Percentiles rank a stretch among this genome's conserved stretches.
Evolutionary conservation across 2,797 vertebrate species (phyloP).

Genomic region (Odontamblyopus rebecca): DNA sequence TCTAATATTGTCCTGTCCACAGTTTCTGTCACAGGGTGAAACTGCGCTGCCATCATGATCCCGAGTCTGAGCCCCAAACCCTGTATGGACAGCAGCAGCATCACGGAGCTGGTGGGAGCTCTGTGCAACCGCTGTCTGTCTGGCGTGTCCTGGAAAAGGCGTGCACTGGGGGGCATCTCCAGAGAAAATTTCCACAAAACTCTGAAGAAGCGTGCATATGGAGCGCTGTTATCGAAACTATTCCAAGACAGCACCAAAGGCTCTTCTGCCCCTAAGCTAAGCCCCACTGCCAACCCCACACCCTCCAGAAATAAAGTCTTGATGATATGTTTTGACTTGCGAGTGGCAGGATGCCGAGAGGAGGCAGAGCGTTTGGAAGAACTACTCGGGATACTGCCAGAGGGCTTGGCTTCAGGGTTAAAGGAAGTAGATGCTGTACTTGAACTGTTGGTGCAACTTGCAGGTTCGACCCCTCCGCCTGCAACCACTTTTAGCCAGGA

Average conservation of each 20-base stretch:
- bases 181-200: constrained; percentile 76
- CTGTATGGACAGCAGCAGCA: constrained; percentile 73
- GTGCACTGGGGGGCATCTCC: constrained; percentile 72
- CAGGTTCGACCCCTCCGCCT: constrained; percentile 85
- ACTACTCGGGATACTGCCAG: constrained; percentile 79
- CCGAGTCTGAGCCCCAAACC: constrained; percentile 22
- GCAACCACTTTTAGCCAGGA: constrained; percentile 72
- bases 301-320: constrained; percentile 89
- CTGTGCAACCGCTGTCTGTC: constrained; percentile 87
- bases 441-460: constrained; percentile 88
- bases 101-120: constrained; percentile 85
- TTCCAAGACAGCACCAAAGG: constrained; percentile 82
- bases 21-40: constrained; percentile 28
- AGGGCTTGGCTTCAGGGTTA: constrained; percentile 61
- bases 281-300: constrained; percentile 54
- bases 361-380: constrained; percentile 90
- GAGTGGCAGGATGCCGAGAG: constrained; percentile 82
- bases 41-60: constrained; percentile 51
- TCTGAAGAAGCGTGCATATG: constrained; percentile 84
- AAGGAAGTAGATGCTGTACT: constrained; percentile 82
- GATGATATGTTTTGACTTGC: constrained; percentile 93
- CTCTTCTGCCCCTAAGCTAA: constrained; percentile 40
- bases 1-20: neutral
- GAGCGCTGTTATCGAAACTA: constrained; percentile 84
- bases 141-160: constrained; percentile 82